Evolutionary conservation across 2,888 invertebrate genomes (phyloP), one percentile per base, ranked within the genome.

Genomic region (Lacanobia oleracea): DNA sequence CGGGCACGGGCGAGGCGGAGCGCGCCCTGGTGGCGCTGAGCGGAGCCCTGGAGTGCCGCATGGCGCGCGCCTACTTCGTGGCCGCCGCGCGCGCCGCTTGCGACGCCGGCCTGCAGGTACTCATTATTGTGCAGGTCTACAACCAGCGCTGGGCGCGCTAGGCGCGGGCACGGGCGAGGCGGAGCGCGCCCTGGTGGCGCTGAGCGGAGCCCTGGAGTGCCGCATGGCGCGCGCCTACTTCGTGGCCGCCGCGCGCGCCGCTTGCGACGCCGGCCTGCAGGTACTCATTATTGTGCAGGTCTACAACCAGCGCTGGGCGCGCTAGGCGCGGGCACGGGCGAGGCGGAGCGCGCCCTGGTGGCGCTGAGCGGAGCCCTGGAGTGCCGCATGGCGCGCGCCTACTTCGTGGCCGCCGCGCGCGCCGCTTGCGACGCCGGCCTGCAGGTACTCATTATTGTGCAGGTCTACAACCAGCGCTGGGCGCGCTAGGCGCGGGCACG

Each of bases 181-280:
- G 84, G 97, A 98, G 92, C 96, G 97, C 54, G 96, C 97, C 76
- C 96, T 98, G 53, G 97, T 97, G 69, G 97, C 97, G 50, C 93
- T 97, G 81, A 94, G 94, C 86, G 97, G 98, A 3, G 96, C 98
- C 75, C 97, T 99, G 40, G 98, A 98, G 92, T 99, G 99, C 91
- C 97, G 98, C 88, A 97, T 97, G 81, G 97, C 99, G 83, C 98
- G 99, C 91, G 97, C 97, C 16, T 98, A 98, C 93, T 99, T 99
- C 93, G 96, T 98, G 86, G 96, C 97, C 60, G 98, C 98, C 18
- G 97, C 98, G 6, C 96, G 98, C 67, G 98, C 98, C 21, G 96
- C 98, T 40, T 99, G 99, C 93, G 98, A 98, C 88, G 97, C 98
- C 6, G 98, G 98, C 53, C 2, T 73, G 57, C 73, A 72, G 72